Conservation (phyloP, 2,888 invertebrate genomes). For the Ornithoptera priamus region DNA sequence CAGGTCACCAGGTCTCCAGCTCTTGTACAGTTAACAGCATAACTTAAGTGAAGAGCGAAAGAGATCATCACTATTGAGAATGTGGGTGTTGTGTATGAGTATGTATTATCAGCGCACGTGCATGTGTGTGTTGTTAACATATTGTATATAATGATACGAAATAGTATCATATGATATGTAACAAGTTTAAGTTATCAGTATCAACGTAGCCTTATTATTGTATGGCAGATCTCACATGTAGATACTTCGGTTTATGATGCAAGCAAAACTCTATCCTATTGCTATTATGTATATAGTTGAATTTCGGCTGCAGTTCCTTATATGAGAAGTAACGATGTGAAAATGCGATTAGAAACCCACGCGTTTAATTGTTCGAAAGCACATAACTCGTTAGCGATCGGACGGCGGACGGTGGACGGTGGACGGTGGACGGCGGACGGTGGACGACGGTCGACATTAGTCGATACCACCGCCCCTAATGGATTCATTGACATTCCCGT, state of each 20-base stretch:
- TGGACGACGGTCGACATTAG: slow-evolving; percentile 32
- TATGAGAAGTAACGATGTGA: slow-evolving; percentile 41
- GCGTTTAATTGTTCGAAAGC: slow-evolving; percentile 72
- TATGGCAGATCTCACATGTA: slow-evolving; percentile 19
- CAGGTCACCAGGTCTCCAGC: too few relatives aligned
- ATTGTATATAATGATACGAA: too few relatives aligned
- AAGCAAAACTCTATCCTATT: not conserved
- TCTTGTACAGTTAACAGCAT: too few relatives aligned
- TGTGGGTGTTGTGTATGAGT: too few relatives aligned
- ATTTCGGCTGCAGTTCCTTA: slow-evolving; percentile 12
- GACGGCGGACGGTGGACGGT: slow-evolving; percentile 26
- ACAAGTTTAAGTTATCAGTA: too few relatives aligned
- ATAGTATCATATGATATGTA: too few relatives aligned
- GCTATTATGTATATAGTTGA: not conserved
- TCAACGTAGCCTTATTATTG: slow-evolving; percentile 23
- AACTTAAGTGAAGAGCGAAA: too few relatives aligned
- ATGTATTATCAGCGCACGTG: too few relatives aligned
- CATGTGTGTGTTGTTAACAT: too few relatives aligned
- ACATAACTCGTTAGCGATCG: slow-evolving; percentile 45
- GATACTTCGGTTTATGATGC: slow-evolving; percentile 7
- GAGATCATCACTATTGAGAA: too few relatives aligned
- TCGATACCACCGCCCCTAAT: slow-evolving; percentile 38
- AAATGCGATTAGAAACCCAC: slow-evolving; percentile 52
- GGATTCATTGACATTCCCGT: slow-evolving; percentile 42
- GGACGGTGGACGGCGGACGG: slow-evolving; percentile 23